Evolutionary conservation across 2,888 invertebrate genomes (phyloP), one percentile per base, ranked within the genome.

Genomic region (Laothoe populi): DNA sequence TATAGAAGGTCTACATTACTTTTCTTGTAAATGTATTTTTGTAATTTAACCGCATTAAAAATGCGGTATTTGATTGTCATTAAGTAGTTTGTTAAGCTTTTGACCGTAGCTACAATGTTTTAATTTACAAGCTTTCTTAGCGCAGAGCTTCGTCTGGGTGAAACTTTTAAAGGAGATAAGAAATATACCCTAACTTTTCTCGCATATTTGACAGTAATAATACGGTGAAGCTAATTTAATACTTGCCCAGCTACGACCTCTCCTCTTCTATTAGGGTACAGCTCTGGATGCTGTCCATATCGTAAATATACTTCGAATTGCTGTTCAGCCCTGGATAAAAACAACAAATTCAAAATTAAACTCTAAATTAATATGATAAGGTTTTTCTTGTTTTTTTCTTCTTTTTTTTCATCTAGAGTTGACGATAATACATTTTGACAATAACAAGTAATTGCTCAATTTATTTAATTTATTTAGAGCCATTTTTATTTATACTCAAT

Each of bases 231-330:
- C 40, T 40, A 4, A 19, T 7, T 46, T 57, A 42, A n/a, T 49
- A 79, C 95, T 88, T 92, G 97, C 94, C 97, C 97, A 63, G 97
- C 95, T 0, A 97, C 96, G 21, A 98, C 95, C 86, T 97, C 97
- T 0, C 98, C 98, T 69, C 98, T 94, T 69, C 98, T 94, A 83
- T 98, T 98, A 0, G 98, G 98, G 86, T 98, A 98, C 23, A 98
- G 93, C 83, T 98, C 98, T 42, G 98, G 98, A 93, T 98, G 98
- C 79, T 97, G 98, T n/a, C 98, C 98, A 82, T 98, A 98, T 67
- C 98, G 94, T 60, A 97, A 94, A 82, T 97, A 98, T 53, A 98
- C 97, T 87, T 98, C 97, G 78, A 96, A 96, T 87, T 97, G 97
- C 81, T 98, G 97, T 85, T 98, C 98, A 48, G 98, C 97, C 70